Conservation (phyloP, 1,140 invertebrate species). For the Drosophila micromelanica region DNA sequence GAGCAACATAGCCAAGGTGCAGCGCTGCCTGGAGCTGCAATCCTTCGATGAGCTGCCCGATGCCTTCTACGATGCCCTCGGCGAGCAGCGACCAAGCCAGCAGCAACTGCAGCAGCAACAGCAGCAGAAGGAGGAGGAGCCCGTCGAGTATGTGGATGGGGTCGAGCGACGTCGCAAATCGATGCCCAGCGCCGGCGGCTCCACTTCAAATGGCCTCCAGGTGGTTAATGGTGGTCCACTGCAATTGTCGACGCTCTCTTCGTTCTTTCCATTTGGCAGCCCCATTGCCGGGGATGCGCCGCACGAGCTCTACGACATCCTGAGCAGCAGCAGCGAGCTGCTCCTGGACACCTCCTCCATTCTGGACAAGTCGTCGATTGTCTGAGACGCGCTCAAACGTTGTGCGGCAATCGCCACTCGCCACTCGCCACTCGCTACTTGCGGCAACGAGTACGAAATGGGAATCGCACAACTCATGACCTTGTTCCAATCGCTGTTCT, state of each 20-base stretch:
- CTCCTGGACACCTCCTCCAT: slow-evolving; percentile 75
- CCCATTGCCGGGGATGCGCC: slow-evolving; percentile 75
- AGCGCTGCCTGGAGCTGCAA: slow-evolving; percentile 76
- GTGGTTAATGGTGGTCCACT: slow-evolving; percentile 39
- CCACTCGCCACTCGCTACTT: not conserved
- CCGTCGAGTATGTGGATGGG: slow-evolving; percentile 72
- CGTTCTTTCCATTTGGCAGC: slow-evolving; percentile 85
- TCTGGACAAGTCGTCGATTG: slow-evolving; percentile 81
- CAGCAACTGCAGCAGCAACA: slow-evolving; percentile 2
- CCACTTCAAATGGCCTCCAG: slow-evolving; percentile 49
- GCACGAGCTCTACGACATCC: slow-evolving; percentile 78
- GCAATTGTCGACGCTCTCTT: slow-evolving; percentile 81
- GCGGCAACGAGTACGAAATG: not conserved
- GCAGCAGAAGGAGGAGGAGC: slow-evolving; percentile 13
- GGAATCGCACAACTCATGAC: not conserved
- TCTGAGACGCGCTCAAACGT: slow-evolving; percentile 43
- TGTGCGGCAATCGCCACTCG: slow-evolving; percentile 9
- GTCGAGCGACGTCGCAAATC: slow-evolving; percentile 70
- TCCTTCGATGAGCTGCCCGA: slow-evolving; percentile 78
- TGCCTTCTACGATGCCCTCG: slow-evolving; percentile 61
- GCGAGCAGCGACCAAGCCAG: slow-evolving; percentile 40
- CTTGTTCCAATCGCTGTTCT: slow-evolving; percentile 29
- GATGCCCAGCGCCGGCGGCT: slow-evolving; percentile 4
- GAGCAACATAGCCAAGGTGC: slow-evolving; percentile 86
- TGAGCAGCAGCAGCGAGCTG: slow-evolving; percentile 74